Evolutionary conservation across 2,113 vertebrate genomes (phyloP).

Genomic region (Prinia subflava): DNA sequence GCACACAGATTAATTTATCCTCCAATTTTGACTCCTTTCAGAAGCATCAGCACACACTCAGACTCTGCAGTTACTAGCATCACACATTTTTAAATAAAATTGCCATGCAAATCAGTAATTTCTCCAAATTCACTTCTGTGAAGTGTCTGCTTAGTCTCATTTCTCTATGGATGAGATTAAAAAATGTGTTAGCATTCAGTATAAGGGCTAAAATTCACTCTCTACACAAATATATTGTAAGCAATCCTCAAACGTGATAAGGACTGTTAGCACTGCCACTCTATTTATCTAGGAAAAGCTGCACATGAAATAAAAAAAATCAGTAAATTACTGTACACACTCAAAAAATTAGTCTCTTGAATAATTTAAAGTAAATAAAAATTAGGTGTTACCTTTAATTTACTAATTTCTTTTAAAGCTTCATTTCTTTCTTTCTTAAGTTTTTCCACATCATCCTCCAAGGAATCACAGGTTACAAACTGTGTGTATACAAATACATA

Average conservation of each 20-base stretch:
- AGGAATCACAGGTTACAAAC: slow-evolving; percentile 73
- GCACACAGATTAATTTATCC: not conserved
- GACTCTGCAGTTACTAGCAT: not conserved
- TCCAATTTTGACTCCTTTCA: not conserved
- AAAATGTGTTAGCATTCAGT: not conserved
- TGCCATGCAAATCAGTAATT: not conserved
- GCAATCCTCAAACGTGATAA: not conserved
- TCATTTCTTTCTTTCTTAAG: slow-evolving; percentile 83
- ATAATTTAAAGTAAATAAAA: not conserved
- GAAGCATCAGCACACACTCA: not conserved
- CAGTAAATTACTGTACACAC: not conserved
- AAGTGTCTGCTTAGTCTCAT: not conserved
- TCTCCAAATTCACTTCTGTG: not conserved
- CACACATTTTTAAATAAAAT: not conserved
- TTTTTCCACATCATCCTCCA: slow-evolving; percentile 80
- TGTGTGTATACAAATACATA: slow-evolving; percentile 26
- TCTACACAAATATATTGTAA: not conserved
- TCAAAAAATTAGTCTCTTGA: not conserved
- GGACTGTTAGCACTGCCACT: not conserved
- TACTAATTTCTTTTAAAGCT: slow-evolving; percentile 80
- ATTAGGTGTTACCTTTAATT: slow-evolving; percentile 80
- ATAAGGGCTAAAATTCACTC: not conserved
- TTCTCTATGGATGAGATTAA: not conserved
- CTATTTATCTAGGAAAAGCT: not conserved
- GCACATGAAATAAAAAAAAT: not conserved